These are phyloP conservation scores for Protobothrops mucrosquamatus DNA, from an alignment of 2,113 vertebrate species.

Conservation along the genomic window DNA sequence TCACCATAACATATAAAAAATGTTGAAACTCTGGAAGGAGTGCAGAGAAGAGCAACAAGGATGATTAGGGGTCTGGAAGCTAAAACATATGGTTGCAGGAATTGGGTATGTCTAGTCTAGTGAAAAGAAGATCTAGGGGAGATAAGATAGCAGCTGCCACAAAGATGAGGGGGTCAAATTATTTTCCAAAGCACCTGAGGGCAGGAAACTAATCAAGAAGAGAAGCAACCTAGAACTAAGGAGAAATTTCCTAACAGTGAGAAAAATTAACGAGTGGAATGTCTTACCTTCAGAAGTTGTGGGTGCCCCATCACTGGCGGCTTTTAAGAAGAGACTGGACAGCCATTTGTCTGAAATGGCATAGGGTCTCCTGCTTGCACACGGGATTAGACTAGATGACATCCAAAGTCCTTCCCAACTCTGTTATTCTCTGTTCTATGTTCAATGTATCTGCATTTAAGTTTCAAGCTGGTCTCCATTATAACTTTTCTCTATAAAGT, in stretches of 20 bases:
- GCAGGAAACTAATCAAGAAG: background rate
- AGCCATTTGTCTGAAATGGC: background rate
- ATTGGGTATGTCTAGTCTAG: background rate
- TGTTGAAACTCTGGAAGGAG: background rate
- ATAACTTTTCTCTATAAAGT: background rate
- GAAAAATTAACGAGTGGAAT: background rate
- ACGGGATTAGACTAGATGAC: too few relatives aligned
- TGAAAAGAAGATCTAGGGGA: background rate
- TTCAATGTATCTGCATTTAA: background rate
- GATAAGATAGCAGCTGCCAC: background rate
- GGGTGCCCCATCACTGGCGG: background rate
- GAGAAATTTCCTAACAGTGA: background rate
- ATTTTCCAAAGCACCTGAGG: background rate
- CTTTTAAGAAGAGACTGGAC: background rate
- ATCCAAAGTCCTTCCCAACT: background rate
- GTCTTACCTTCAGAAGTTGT: background rate
- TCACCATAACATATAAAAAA: background rate
- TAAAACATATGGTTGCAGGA: background rate
- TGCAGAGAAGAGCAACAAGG: background rate
- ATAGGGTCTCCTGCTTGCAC: background rate
- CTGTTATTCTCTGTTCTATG: background rate
- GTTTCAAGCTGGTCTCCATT: background rate
- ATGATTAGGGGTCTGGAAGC: background rate
- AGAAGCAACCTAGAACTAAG: background rate
- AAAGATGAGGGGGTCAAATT: background rate